A percentile compares a stretch with the other conserved stretches of the same genome.
phyloP scores from a whole-genome alignment of 2,113 vertebrate genomes.

The Bettongia penicillata region DNA sequence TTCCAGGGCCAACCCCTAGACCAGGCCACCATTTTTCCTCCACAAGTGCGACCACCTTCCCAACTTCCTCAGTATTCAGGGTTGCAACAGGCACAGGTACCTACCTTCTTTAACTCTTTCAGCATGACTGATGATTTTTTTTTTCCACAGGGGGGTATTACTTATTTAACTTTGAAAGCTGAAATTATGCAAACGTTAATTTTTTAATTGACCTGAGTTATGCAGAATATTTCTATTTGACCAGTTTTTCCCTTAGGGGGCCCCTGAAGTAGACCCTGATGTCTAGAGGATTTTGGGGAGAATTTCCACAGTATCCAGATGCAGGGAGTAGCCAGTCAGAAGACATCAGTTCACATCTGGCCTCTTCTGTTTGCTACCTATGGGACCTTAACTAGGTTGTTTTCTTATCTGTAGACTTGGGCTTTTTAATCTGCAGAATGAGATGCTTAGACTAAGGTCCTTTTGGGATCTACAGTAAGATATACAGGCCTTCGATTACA shows the following conservation, averaged over 20 bases:
- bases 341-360: too few species aligned
- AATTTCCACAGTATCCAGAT: not conserved
- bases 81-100: constrained; percentile 86
- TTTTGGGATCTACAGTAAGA: too few species aligned
- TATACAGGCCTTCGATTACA: too few species aligned
- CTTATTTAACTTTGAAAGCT: not conserved
- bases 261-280: not conserved
- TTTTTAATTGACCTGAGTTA: not conserved
- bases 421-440: too few species aligned
- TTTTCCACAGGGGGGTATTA: not conserved
- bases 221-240: not conserved
- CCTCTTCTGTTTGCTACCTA: too few species aligned
- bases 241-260: not conserved
- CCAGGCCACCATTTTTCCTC: constrained; percentile 81
- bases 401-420: too few species aligned
- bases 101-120: not conserved
- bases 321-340: not conserved
- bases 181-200: not conserved
- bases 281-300: not conserved
- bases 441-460: too few species aligned
- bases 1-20: constrained; percentile 84
- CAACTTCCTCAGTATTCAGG: constrained; percentile 81
- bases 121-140: not conserved
- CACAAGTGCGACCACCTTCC: constrained; percentile 75
- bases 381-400: too few species aligned